Percentiles rank a stretch among this genome's conserved stretches.
Conservation (phyloP, 2,888 invertebrate species). For the Drosophila mercatorum region DNA sequence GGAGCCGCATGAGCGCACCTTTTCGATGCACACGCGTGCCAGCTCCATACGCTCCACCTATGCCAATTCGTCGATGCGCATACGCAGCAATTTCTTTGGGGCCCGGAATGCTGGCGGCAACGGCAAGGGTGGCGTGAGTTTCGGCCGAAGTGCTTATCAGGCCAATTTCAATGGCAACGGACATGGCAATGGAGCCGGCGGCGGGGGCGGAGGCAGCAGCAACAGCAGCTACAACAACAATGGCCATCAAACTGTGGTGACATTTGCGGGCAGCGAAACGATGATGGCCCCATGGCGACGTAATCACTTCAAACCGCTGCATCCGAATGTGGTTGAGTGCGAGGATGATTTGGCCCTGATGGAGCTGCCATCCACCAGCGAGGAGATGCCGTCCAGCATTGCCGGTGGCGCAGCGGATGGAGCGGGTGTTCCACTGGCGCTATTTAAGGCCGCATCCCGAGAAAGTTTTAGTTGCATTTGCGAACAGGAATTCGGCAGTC, state of each 20-base stretch:
- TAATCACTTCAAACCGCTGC: constrained; percentile 81
- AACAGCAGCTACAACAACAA: constrained; percentile 54
- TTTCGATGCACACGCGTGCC: constrained; percentile 84
- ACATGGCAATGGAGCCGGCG: not conserved
- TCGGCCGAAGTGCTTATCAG: constrained; percentile 33
- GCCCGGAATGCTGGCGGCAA: constrained; percentile 29
- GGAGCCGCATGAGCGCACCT: constrained; percentile 82
- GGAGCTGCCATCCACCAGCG: constrained; percentile 66
- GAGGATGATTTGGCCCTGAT: constrained; percentile 72
- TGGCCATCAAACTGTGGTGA: constrained; percentile 65
- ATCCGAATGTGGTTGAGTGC: constrained; percentile 80
- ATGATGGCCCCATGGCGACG: constrained; percentile 75
- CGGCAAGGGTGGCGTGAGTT: constrained; percentile 46
- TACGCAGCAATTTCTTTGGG: constrained; percentile 78
- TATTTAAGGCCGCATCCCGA: constrained; percentile 52
- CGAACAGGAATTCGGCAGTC: constrained; percentile 77
- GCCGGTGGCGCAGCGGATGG: constrained; percentile 4
- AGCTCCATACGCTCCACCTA: constrained; percentile 84
- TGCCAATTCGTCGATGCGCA: constrained; percentile 81
- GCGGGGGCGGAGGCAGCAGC: constrained; percentile 30
- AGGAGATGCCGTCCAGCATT: constrained; percentile 49
- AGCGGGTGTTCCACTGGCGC: constrained; percentile 44
- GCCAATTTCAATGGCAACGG: constrained; percentile 13
- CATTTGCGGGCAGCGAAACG: constrained; percentile 52
- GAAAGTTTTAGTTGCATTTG: constrained; percentile 75